Evolutionary conservation across 2,888 invertebrate species (phyloP).

Genomic region (Heliconius aoede): DNA sequence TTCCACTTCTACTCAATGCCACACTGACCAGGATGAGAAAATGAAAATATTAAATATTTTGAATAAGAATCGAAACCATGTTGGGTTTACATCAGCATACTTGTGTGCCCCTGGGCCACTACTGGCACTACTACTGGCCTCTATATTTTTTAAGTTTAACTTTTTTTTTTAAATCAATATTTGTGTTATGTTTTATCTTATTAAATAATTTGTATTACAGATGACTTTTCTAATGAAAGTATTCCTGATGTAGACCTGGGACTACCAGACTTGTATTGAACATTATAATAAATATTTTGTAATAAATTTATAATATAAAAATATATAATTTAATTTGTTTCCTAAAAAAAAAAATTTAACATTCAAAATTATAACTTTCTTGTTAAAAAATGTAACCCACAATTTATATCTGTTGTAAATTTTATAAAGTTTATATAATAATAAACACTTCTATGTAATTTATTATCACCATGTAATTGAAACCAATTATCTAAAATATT

Average conservation of each 20-base stretch:
- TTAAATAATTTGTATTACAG: conserved; percentile 53
- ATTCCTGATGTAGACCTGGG: conserved; percentile 63
- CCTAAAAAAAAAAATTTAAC: neutral
- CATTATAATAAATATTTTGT: neutral
- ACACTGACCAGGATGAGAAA: neutral
- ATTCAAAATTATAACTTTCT: conserved; percentile 1
- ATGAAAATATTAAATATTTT: neutral
- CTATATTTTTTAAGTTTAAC: neutral
- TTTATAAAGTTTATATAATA: neutral
- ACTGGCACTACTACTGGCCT: too few species aligned
- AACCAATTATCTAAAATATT: conserved; percentile 6
- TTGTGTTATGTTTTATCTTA: neutral
- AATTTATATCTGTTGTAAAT: neutral
- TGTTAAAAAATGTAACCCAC: neutral
- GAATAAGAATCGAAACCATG: neutral
- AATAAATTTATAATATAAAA: neutral
- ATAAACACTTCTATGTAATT: neutral
- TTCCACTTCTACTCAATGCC: too few species aligned
- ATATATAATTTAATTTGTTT: neutral
- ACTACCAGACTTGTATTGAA: conserved; percentile 66
- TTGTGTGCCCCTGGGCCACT: too few species aligned
- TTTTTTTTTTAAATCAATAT: neutral
- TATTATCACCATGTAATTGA: neutral
- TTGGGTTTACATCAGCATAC: neutral
- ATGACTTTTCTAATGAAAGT: conserved; percentile 71